These are phyloP conservation scores for Phenganax marumi DNA, from an alignment of 92 coral and sea anemone species.

Conservation along the genomic window DNA sequence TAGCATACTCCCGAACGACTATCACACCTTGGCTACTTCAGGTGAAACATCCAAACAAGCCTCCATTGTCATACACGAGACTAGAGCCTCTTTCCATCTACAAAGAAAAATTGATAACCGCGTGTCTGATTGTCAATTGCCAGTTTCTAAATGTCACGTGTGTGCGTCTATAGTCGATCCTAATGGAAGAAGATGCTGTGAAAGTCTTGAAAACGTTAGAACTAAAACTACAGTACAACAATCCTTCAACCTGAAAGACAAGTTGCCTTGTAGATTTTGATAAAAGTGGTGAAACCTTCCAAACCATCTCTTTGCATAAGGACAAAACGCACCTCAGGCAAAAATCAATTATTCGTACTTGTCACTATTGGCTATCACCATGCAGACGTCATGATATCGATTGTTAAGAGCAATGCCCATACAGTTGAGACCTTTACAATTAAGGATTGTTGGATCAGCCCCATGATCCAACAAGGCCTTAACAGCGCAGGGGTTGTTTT, in stretches of 20 bases:
- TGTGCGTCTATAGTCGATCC: background rate
- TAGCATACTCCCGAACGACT: background rate
- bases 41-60: conserved; percentile 26
- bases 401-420: conserved; percentile 34
- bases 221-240: too few relatives aligned
- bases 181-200: too few relatives aligned
- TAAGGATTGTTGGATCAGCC: conserved; percentile 34
- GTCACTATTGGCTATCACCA: conserved; percentile 23
- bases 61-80: conserved; percentile 27
- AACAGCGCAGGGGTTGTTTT: conserved; percentile 2
- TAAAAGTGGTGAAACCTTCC: too few relatives aligned
- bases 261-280: too few relatives aligned
- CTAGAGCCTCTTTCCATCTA: conserved; percentile 36
- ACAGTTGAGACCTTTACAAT: conserved; percentile 11
- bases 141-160: background rate
- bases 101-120: background rate
- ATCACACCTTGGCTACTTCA: conserved; percentile 31
- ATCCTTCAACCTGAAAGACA: too few relatives aligned
- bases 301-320: too few relatives aligned
- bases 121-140: too few relatives aligned
- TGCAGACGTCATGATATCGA: conserved; percentile 40
- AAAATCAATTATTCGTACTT: background rate
- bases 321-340: too few relatives aligned
- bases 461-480: conserved; percentile 25
- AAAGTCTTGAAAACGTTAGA: too few relatives aligned